Base-by-base conservation (phyloP, 1,140 invertebrate species). In the Meloidogyne floridensis region DNA sequence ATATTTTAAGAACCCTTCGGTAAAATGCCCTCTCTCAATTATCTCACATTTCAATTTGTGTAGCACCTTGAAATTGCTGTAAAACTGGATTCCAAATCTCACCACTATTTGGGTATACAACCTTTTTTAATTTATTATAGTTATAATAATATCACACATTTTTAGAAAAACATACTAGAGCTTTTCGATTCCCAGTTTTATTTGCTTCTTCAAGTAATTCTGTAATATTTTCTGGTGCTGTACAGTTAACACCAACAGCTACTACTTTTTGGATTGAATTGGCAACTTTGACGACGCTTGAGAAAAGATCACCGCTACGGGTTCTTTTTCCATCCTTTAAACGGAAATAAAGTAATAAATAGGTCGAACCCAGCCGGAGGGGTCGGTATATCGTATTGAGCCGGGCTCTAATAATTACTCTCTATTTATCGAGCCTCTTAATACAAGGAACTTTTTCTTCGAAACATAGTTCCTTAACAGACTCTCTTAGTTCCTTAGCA, bases 181-280 rank as follows among this genome's bases (percentile, higher is more conserved):
- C 56, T 10, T 79, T 79, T 72, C 43, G 18, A 47, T 79, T 83
- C 42, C 91, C 89, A 72, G 91, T 83, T 59, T 86, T 87, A 76
- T 91, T 91, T 54, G 93, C 90, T 59, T 90, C 90, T 75, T 90
- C 86, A 18, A 94, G 90, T 2, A 94, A 88, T 1, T 92, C 88
- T 0, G 89, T 87, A 4, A 94, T 92, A 85, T 91, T 87, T 43
- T 91, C 90, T 2, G 94, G 94, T 75, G 93, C 91, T 1, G 94
- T 92, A 90, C 96, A 97, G 90, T 97, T 97, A 0, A 95, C 93
- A 1, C 95, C 96, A 73, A 96, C 92, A 3, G 93, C 95, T 72
- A 96, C 92, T 56, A 95, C 91, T 90, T 94, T 93, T 4, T 42
- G 18, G 8, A 56, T 47, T 42, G n/a, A 11, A 32, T 56, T 75